Evolutionary conservation across 2,888 invertebrate genomes (phyloP).

Genomic region (Aphrophora alni): DNA sequence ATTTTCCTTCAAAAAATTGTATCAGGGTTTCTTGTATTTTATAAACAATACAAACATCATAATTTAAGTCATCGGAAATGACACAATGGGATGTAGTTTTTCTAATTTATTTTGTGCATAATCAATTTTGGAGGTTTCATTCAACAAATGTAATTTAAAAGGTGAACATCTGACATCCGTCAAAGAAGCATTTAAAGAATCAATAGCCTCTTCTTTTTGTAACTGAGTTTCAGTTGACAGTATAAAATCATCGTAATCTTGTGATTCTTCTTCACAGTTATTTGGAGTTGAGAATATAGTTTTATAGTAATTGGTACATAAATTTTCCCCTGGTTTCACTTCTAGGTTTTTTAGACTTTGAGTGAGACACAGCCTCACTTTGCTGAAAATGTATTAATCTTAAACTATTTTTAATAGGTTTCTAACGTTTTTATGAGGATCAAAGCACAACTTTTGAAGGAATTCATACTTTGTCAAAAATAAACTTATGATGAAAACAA

Average conservation of each 20-base stretch:
- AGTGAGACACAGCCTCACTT: not conserved
- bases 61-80: conserved; percentile 6
- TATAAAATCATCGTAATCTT: conserved; percentile 17
- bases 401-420: conserved; percentile 17
- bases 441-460: conserved; percentile 15
- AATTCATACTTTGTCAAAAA: conserved; percentile 22
- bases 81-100: conserved; percentile 21
- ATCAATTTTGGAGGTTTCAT: not conserved
- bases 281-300: not conserved
- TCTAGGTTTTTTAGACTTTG: conserved; percentile 13
- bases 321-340: conserved; percentile 25
- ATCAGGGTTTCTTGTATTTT: not conserved
- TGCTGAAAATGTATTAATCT: conserved; percentile 14
- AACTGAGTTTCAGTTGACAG: conserved; percentile 20
- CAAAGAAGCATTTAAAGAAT: conserved; percentile 27
- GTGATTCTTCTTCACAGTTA: conserved; percentile 7
- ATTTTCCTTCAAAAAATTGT: too few relatives aligned
- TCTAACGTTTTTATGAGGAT: conserved; percentile 10
- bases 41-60: conserved; percentile 3
- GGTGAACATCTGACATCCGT: too few relatives aligned
- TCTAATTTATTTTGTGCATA: conserved; percentile 12
- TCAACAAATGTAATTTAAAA: conserved; percentile 12
- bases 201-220: conserved; percentile 26
- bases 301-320: conserved; percentile 8
- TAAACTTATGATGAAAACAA: conserved; percentile 9